Evolutionary conservation across 2,797 vertebrate species (phyloP), one percentile per base, ranked within the genome.

Genomic region (Scyliorhinus canicula): DNA sequence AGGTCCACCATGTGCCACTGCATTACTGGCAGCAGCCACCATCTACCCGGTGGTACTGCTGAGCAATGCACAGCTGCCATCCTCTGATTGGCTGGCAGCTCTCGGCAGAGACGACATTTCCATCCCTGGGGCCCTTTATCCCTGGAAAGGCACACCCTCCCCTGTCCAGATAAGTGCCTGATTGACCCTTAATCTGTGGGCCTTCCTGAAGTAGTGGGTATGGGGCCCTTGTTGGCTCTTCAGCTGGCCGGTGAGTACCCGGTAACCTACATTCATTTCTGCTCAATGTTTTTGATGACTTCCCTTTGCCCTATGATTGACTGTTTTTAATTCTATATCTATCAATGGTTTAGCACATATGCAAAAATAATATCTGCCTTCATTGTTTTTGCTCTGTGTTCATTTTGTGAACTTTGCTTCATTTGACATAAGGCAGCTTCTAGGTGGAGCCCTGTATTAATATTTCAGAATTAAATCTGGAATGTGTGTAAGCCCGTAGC

Each of bases 401-500:
- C 21, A 63, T 35, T 5, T 63, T 65, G 60, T 65, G 88, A 91
- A 65, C n/a, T 24, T 65, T 65, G 40, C n/a, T 11, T 65, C 57
- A 65, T 65, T 91, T 65, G 7, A 28, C 24, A 21, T 12, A 65
- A 44, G 88, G 28, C 0, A 26, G 21, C 88, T 65, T 91, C 57
- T n/a, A 40, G 86, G 86, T 63, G 4, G 16, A 63, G 55, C 86
- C 86, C n/a, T 60, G 55, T 57, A 90, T n/a, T 60, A 16, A 63
- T 65, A 26, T 91, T 91, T 91, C 40, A 65, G n/a, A 91, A 91
- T 91, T 47, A 82, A 82, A 82, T 47, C 21, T 82, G 44, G 57
- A 91, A 65, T 26, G 60, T 63, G 60, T 63, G 3, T 65, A 26
- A 65, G 88, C 57, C n/a, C 26, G 88, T 8, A 65, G 88, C 88